Percentiles rank a stretch among this genome's conserved stretches.
Evolutionary conservation across 2,113 vertebrate species (phyloP).

Genomic region (Dolichotis patagonum): DNA sequence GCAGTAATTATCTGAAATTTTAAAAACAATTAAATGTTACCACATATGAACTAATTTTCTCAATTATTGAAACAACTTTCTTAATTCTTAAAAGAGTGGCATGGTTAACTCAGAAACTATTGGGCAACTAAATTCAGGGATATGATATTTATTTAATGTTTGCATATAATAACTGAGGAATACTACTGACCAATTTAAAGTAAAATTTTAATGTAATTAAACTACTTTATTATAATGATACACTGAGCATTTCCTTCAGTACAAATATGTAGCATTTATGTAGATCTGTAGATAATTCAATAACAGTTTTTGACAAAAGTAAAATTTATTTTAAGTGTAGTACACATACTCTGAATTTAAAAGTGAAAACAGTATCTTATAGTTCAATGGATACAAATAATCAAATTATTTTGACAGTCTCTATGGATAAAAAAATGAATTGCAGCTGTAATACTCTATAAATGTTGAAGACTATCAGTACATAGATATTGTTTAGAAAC

Average conservation of each 20-base stretch:
- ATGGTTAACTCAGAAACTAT: not conserved
- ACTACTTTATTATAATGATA: not conserved
- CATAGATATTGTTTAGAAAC: not conserved
- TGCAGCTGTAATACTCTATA: not conserved
- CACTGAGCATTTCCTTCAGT: not conserved
- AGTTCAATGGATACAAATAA: not conserved
- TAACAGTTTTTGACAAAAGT: not conserved
- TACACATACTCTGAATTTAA: not conserved
- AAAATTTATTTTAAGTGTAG: not conserved
- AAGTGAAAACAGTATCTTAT: not conserved
- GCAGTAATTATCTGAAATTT: not conserved
- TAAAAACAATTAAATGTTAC: conserved; percentile 1
- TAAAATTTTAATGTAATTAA: conserved; percentile 14
- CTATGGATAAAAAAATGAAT: not conserved
- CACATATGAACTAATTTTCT: not conserved
- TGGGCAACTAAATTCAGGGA: not conserved
- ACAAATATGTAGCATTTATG: not conserved
- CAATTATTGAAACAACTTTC: not conserved
- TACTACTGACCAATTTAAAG: not conserved
- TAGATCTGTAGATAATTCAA: not conserved
- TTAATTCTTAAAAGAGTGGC: not conserved
- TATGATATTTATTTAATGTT: not conserved
- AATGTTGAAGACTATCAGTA: not conserved
- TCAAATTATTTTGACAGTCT: not conserved
- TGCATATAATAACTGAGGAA: not conserved